Base-by-base conservation (phyloP, 2,113 vertebrate genomes). In the Eublepharis macularius region DNA sequence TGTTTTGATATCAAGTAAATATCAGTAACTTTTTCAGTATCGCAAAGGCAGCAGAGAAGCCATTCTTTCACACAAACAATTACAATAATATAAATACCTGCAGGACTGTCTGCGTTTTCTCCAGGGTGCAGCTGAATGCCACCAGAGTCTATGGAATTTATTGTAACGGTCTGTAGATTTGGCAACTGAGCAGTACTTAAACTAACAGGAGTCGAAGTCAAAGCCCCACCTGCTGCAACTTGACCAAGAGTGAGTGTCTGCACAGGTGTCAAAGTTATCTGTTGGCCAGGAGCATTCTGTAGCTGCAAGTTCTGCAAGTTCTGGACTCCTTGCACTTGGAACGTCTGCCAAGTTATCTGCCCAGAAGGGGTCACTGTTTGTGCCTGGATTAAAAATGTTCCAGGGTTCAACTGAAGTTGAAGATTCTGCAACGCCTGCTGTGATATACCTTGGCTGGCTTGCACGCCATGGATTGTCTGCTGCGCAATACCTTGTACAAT, bases 281-380 rank as follows among this genome's bases (percentile, higher is more conserved):
- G 99, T 93, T 99, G 98, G 87, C 98, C 95, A 84, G 97, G 97
- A 45, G 98, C 96, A 91, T 98, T 98, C 92, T 98, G 98, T 94
- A 99, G 97, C 96, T 99, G 98, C 88, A 99, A 97, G 94, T 99
- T 99, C 96, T 99, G 99, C 91, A 99, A 97, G 93, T 99, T 99
- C 94, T 99, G 99, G 82, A 99, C 98, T 84, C 98, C 98, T 94
- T 99, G 99, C 91, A 99, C 98, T 97, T 99, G 99, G 96, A 99
- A 99, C 66, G 99, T 99, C 93, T 99, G 99, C 99, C 99, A 99
- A 93, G 99, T 98, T 96, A 99, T 99, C 96, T 99, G 98, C 92
- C 99, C 99, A 79, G 98, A 98, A 60, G 98, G 97, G 49, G 98
- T 98, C 95, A 99, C 98, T 39, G 98, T 99, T 96, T 99, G 99